phyloP scores from a whole-genome alignment of 2,113 vertebrate species.

The Cavia porcellus region DNA sequence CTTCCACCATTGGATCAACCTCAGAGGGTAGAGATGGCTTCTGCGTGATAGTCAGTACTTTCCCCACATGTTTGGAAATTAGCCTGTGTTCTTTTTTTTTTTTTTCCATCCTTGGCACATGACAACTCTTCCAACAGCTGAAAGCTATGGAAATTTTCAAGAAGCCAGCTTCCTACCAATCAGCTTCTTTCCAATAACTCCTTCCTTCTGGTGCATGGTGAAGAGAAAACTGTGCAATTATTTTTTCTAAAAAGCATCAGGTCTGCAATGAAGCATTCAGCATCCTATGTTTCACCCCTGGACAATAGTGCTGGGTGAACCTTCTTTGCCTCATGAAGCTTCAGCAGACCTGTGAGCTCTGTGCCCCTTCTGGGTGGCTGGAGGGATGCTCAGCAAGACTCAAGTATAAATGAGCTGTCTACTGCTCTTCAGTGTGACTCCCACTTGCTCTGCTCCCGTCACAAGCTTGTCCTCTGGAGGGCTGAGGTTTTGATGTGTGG shows the following conservation, averaged over 20 bases:
- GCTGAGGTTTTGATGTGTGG: too few relatives aligned
- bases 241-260: not conserved
- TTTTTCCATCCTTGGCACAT: not conserved
- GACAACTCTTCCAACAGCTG: not conserved
- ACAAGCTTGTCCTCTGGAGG: not conserved
- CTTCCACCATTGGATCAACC: not conserved
- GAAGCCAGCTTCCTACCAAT: not conserved
- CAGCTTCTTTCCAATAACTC: too few relatives aligned
- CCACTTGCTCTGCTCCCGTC: not conserved
- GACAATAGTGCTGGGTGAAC: accelerated
- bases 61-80: not conserved
- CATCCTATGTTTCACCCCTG: not conserved
- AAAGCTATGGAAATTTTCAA: not conserved
- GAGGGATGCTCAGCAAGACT: not conserved
- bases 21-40: not conserved
- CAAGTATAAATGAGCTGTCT: accelerated
- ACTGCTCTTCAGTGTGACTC: too few relatives aligned
- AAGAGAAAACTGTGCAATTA: not conserved
- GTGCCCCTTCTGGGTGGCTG: too few relatives aligned
- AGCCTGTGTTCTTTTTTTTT: not conserved
- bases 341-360: not conserved
- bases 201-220: not conserved
- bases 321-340: not conserved
- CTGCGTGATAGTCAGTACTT: not conserved
- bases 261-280: not conserved